Base-by-base conservation (phyloP, 2,797 vertebrate genomes). In the Poecile montanus region DNA sequence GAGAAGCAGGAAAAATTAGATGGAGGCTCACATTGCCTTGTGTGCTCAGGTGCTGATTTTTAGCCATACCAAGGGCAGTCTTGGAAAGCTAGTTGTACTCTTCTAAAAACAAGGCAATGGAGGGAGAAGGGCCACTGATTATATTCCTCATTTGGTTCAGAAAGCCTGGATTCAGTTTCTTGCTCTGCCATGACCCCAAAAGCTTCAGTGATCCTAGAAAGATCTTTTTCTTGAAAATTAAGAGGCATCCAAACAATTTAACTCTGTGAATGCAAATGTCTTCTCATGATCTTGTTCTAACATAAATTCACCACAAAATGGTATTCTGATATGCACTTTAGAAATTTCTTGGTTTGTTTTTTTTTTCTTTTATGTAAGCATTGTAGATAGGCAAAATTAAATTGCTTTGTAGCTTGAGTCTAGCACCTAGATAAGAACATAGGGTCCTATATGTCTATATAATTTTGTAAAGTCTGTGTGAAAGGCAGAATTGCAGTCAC, bases 401-500 rank as follows among this genome's bases (percentile, higher is more conserved):
- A 79, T 76, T 65, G 1, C n/a, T 79, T 79, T 90, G 61, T 74
- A 38, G 36, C 68, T 42, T 56, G 45, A 81, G 11, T 50, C 61
- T 88, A 85, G 47, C 5, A 47, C 34, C 36, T 34, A 91, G 76
- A 62, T 18, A 75, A 87, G 80, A 87, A 75, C 27, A 51, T 25
- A 54, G 17, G n/a, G 54, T 90, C 36, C 65, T 81, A 14, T 44
- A 40, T 12, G 36, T 47, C 88, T 94, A 86, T 85, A 93, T 62
- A 17, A 48, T 84, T 91, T 94, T 93, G 62, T 54, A 30, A 84
- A 70, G 36, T 76, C 47, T 51, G 10, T 36, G 40, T 91, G 77
- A 93, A 89, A 60, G 58, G 51, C 48, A 79, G 89, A 91, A 94
- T 76, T 93, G 30, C 62, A 85, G 74, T 9, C 67, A 85, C 75